Evolutionary conservation across 2,888 invertebrate species (phyloP).

Genomic region (Tholera decimalis): DNA sequence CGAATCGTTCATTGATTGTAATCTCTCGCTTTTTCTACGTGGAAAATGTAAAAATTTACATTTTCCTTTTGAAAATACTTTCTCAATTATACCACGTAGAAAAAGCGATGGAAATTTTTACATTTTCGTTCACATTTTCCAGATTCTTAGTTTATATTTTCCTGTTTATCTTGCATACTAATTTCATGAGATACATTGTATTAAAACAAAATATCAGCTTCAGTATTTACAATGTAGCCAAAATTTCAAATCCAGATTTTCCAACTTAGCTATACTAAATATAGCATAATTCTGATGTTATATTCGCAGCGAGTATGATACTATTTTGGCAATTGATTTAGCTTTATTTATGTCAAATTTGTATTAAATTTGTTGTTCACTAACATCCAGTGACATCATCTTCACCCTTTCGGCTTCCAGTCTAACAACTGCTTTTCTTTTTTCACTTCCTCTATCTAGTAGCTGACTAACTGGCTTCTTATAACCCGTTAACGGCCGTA

Average conservation of each 20-base stretch:
- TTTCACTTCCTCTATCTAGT: no score
- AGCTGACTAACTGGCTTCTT: no score
- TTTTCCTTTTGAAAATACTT: no score
- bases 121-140: constrained; percentile 9
- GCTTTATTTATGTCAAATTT: not conserved
- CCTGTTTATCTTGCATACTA: constrained; percentile 1
- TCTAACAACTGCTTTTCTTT: no score
- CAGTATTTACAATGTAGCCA: not conserved
- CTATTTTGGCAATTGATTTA: not conserved
- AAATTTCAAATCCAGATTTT: not conserved
- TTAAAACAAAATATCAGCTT: not conserved
- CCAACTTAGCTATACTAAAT: not conserved
- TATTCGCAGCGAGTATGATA: not conserved
- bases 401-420: no score
- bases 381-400: no score
- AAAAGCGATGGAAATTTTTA: no score
- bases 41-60: not conserved
- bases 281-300: not conserved
- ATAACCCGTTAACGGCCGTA: no score
- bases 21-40: not conserved
- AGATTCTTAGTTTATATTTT: constrained; percentile 4
- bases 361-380: no score
- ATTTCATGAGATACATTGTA: not conserved
- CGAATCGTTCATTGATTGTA: not conserved
- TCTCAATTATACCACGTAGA: no score